Percentiles rank a stretch among this genome's conserved stretches.
Conservation (phyloP, 2,888 invertebrate genomes). For the Epinotia brunnichana region DNA sequence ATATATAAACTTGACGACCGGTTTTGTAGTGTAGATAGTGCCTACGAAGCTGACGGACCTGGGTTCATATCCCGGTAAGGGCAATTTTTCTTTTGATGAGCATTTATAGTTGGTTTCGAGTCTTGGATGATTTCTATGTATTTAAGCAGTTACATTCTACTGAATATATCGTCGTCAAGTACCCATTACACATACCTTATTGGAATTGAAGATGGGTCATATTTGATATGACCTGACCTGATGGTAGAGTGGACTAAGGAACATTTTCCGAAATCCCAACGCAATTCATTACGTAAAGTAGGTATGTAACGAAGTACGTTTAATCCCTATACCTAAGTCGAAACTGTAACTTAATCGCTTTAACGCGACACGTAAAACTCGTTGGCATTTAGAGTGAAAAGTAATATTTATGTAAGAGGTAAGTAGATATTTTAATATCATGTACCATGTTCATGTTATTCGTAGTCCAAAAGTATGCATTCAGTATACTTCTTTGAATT, state of each 20-base stretch:
- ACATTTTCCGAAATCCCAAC: not conserved
- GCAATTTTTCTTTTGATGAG: too few species aligned
- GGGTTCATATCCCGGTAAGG: too few species aligned
- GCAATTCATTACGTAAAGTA: not conserved
- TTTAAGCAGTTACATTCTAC: too few species aligned
- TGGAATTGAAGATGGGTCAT: too few species aligned
- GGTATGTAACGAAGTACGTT: not conserved
- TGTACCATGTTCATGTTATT: too few species aligned
- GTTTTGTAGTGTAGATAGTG: too few species aligned
- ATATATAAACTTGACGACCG: too few species aligned
- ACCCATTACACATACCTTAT: too few species aligned
- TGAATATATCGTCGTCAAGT: too few species aligned
- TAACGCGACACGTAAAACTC: not conserved
- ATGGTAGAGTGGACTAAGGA: not conserved
- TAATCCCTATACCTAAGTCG: not conserved
- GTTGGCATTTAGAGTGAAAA: not conserved
- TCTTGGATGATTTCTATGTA: too few species aligned
- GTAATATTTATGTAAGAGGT: not conserved
- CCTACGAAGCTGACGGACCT: too few species aligned
- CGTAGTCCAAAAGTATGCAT: not conserved
- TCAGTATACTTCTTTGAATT: not conserved
- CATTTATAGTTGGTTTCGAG: too few species aligned
- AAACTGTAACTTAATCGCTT: constrained; percentile 3
- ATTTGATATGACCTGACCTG: not conserved
- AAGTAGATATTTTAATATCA: not conserved